Evolutionary conservation across 1,140 invertebrate genomes (phyloP).

Genomic region (Brachionus calyciflorus): DNA sequence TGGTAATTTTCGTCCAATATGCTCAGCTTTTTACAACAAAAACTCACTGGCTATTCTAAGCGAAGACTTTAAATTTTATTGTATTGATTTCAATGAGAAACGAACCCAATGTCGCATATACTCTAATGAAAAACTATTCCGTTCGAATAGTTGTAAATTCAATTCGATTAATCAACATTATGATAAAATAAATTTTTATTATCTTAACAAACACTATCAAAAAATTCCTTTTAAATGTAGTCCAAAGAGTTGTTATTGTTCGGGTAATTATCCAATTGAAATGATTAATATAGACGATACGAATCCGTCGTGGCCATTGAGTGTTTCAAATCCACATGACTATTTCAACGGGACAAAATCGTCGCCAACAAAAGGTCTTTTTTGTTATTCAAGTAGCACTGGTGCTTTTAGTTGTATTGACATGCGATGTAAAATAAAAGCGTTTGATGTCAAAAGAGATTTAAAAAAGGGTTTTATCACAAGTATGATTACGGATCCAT

Average conservation of each 20-base stretch:
- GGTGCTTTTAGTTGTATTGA: constrained; percentile 21
- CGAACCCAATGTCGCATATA: background rate
- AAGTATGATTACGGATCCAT: constrained; percentile 29
- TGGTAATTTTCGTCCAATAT: background rate
- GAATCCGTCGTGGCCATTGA: constrained; percentile 6
- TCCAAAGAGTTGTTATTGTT: background rate
- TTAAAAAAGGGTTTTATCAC: constrained; percentile 11
- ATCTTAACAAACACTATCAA: background rate
- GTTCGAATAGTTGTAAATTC: constrained; percentile 1
- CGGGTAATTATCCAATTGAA: constrained; percentile 27
- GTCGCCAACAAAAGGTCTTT: background rate
- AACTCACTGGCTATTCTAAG: constrained; percentile 12
- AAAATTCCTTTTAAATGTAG: background rate
- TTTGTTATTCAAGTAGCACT: constrained; percentile 21
- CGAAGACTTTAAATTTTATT: constrained; percentile 43
- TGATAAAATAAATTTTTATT: background rate
- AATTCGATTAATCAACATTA: background rate
- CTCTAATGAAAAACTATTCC: constrained; percentile 28
- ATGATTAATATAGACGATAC: constrained; percentile 22
- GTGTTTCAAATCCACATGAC: background rate
- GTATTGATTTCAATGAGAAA: background rate
- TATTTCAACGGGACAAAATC: background rate
- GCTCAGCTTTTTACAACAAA: constrained; percentile 4
- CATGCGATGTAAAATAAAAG: background rate
- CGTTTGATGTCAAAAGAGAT: constrained; percentile 32